Evolutionary conservation across 2,113 vertebrate species (phyloP), one percentile per base, ranked within the genome.

Genomic region (Alces alces): DNA sequence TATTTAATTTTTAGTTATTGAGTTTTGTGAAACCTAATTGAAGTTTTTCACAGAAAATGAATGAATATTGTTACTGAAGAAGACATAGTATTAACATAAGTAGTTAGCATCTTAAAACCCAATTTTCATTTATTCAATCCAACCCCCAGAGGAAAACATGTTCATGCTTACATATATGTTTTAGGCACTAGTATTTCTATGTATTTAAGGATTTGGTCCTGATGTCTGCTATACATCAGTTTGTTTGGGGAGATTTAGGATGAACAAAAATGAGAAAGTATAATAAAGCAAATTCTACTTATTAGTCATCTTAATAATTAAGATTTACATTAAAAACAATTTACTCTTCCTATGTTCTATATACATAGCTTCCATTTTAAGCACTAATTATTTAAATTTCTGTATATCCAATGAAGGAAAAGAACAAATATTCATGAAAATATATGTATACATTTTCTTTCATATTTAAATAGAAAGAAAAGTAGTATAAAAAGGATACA

Each of bases 391-490:
- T 70, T 45, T 58, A 93, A 85, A 58, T 93, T 89, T 17, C 25
- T 93, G 30, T 61, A 33, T 47, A 54, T 66, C 86, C 50, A 73
- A 45, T 52, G 36, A 93, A 50, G 33, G 86, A 93, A 96, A 52
- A 86, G 50, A 82, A 66, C 83, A 86, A 55, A 93, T 93, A 88
- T 70, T 70, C 55, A 88, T 86, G 86, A 54, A 2, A 57, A 60
- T 30, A 36, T 28, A 84, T 28, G 2, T 47, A 52, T 54, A 76
- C 4, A 52, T 86, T 93, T 94, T 66, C 28, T 60, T 91, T 86
- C 33, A 52, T 23, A 87, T 30, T 91, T 96, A 86, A 92, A 54
- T 61, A 79, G n/a, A 96, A 91, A 92, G 78, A 89, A 87, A 93
- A 93, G 4, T 61, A 79, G 4, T 55, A 55, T 43, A 93, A 89